Evolutionary conservation across 1,140 invertebrate species (phyloP), one percentile per base, ranked within the genome.

Genomic region (Drosophila pruinosa): DNA sequence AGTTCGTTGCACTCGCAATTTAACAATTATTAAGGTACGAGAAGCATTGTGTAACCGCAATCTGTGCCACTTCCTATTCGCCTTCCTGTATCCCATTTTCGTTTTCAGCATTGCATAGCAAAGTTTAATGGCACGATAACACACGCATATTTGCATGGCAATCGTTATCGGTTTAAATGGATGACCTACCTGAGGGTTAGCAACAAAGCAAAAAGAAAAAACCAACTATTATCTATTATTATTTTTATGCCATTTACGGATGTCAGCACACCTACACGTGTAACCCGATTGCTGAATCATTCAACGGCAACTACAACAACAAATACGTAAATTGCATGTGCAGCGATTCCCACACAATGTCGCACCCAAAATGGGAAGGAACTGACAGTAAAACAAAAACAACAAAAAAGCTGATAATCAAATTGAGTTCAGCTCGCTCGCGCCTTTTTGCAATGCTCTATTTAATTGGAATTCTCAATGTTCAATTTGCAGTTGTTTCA

Each of bases 1-100:
- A 73, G 80, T 80, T 85, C 81, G 57, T 86, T 85, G 80, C 80
- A 81, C 80, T 80, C 58, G 69, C 43, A 77, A 77, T 71, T 86
- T 77, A 77, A 68, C 73, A 77, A 86, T 67, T 64, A 63, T 74
- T 53, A 28, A 39, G 56, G 22, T 75, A 83, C 71, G 72, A 28
- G 41, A 28, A 22, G 43, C 34, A 58, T 50, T 71, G 54, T 43
- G 72, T 72, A 75, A 75, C 59, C 61, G 36, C 61, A 71, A 50
- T 50, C 61, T 65, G 67, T 47, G 28, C 68, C 68, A 75, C 54
- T 56, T 71, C 45, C 56, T 53, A 41, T 59, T 22, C 52, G 8
- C 19, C 28, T 48, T 59, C 43, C 28, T 48, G 28, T 38, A 24
- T 7, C n/a, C 36, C 7, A 10, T 31, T 56, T 43, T 19, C 24